These are phyloP conservation scores for Calliphora vomitoria DNA, from an alignment of 2,888 invertebrate species.

Conservation along the genomic window DNA sequence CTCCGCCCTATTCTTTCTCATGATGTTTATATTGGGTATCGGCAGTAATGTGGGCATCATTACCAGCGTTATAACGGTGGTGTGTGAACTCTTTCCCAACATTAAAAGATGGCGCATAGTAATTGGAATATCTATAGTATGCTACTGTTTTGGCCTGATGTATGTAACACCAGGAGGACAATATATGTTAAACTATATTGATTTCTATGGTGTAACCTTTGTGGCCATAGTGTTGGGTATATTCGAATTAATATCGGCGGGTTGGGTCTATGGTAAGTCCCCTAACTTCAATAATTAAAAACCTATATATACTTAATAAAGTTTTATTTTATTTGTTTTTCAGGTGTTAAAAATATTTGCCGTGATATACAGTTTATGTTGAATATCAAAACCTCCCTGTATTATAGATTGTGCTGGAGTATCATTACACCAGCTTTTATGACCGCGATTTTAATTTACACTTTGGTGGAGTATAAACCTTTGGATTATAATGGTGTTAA, in stretches of 20 bases:
- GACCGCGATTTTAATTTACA: slow-evolving; percentile 89
- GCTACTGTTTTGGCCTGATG: slow-evolving; percentile 86
- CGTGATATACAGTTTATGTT: slow-evolving; percentile 92
- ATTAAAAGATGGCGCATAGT: slow-evolving; percentile 86
- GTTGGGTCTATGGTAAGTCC: slow-evolving; percentile 89
- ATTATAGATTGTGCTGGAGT: slow-evolving; percentile 93
- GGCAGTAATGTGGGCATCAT: slow-evolving; percentile 85
- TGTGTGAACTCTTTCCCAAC: slow-evolving; percentile 84
- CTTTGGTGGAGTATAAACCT: slow-evolving; percentile 87
- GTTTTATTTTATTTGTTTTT: slow-evolving; percentile 36
- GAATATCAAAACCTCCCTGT: slow-evolving; percentile 87
- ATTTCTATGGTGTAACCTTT: slow-evolving; percentile 90
- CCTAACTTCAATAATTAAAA: not conserved
- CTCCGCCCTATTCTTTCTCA: slow-evolving; percentile 86
- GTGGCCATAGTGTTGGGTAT: slow-evolving; percentile 89
- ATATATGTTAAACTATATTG: slow-evolving; percentile 89
- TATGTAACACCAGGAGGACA: slow-evolving; percentile 90
- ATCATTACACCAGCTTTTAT: slow-evolving; percentile 90
- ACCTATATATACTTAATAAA: not conserved
- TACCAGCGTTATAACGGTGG: slow-evolving; percentile 84
- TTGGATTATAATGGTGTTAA: slow-evolving; percentile 87
- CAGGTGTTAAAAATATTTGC: slow-evolving; percentile 87
- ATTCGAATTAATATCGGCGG: slow-evolving; percentile 88
- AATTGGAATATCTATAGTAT: slow-evolving; percentile 83
- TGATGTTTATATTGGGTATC: slow-evolving; percentile 86